Evolutionary conservation across 2,113 vertebrate genomes (phyloP), one percentile per base, ranked within the genome.

Genomic region (Ageneiosus marmoratus): DNA sequence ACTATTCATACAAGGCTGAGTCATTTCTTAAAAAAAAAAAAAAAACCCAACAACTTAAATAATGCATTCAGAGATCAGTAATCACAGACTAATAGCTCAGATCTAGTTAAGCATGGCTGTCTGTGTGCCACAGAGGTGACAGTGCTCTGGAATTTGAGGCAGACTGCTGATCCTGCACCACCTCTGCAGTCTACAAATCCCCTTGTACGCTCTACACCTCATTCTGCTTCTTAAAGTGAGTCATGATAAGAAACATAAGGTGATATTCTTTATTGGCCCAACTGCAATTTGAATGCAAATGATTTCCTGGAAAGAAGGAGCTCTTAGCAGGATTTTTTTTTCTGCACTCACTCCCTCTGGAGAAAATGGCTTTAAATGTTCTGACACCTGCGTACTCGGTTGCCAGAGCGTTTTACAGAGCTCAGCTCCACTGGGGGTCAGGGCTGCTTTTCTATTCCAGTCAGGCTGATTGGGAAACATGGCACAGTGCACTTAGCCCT

Each of bases 331-430:
- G 32, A 63, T 29, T 67, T 63, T 55, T 46, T 73, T 65, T 67
- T n/a, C 29, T 12, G 27, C 48, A 24, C 80, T 56, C 32, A 12
- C 51, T 29, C 72, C 77, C 60, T 73, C 73, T 12, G 84, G 58
- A 83, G 74, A 69, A 46, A 70, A 62, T 55, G 41, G 32, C 75
- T 82, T 82, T 75, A 79, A 86, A 86, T 84, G 84, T 34, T 85
- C 84, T 84, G 87, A 86, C 84, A 86, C 84, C 70, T 63, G 76
- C 63, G 44, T 62, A 55, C 76, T 76, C 32, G 51, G 63, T 62
- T 32, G 60, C 44, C 2, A 27, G 24, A 75, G 51, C 29, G 8
- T 75, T 78, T 44, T 82, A 79, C 75, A 86, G 84, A 70, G 75
- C 67, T 82, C 58, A 12, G 13, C 58, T 84, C 84, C 62, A 70